Base-by-base conservation (phyloP, 2,888 invertebrate genomes). In the Eupsilia transversa region DNA sequence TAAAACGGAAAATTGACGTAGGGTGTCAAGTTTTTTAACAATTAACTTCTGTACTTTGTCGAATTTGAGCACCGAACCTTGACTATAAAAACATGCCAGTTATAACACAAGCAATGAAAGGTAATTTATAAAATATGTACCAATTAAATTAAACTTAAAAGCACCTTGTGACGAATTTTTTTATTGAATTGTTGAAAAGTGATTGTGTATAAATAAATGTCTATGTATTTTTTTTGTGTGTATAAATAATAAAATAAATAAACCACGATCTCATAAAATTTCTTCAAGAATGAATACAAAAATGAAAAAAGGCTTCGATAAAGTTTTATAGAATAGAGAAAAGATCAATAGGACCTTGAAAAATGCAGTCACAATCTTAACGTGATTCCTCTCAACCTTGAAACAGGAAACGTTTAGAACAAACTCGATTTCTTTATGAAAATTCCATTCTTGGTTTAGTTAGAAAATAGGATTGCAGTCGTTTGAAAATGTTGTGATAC, bases 311-410 rank as follows among this genome's bases (percentile, higher is more conserved):
- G 14, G 30, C 30, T 77, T 33, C 38, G 14, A 77, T 72, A 54
- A 33, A 20, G 5, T 54, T 72, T 23, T 60, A 52, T 43, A 35
- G 4, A 68, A 38, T 33, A 46, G 14, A 33, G 35, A 63, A 77
- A 64, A 64, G 23, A 3, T 66, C 49, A 23, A 73, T 79, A 38
- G 12, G 46, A 59, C 75, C 79, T 79, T 71, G 70, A 67, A 64
- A 67, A 71, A 17, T 64, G 79, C 76, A 80, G n/a, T 41, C 14
- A 20, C 75, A 57, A 57, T 57, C 46, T 52, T 33, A 59, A 49
- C 33, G 5, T 1, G 49, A 38, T 59, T 65, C 27, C 56, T 35
- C 52, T 46, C 33, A 71, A 27, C 75, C 79, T 75, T 80, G 70
- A 41, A 59, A 59, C 38, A 46, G 65, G 65, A 61, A 70, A 63